A percentile compares a stretch with the other conserved stretches of the same genome.
phyloP scores from a whole-genome alignment of 1,140 invertebrate genomes.

The Magallana gigas region DNA sequence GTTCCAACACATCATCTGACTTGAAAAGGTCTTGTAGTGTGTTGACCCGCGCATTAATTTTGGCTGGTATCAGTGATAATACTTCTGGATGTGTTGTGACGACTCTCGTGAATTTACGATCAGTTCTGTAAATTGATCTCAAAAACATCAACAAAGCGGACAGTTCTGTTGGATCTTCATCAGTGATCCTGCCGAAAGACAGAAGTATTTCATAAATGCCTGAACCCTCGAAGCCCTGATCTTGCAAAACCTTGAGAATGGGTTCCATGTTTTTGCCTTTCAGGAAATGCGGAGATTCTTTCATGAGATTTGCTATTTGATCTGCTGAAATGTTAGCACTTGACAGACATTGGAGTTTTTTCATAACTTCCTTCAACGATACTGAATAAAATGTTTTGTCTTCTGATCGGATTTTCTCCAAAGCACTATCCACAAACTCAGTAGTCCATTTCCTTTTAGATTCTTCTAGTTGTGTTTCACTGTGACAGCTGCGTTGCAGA shows the following conservation, averaged over 20 bases:
- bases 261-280: constrained; percentile 10
- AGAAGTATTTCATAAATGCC: not conserved
- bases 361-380: not conserved
- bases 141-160: not conserved
- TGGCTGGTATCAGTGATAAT: not conserved
- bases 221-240: not conserved
- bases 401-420: constrained; percentile 1
- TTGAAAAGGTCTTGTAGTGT: constrained; percentile 61
- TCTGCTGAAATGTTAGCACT: not conserved
- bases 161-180: not conserved
- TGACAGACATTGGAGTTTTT: not conserved
- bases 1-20: constrained; percentile 53
- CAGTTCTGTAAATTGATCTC: not conserved
- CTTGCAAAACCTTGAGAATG: not conserved
- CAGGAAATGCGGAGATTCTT: constrained; percentile 9
- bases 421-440: not conserved
- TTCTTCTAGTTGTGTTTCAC: not conserved
- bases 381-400: constrained; percentile 36
- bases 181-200: not conserved
- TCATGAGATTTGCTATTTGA: not conserved
- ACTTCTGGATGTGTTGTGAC: not conserved
- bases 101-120: not conserved
- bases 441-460: not conserved
- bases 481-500: not conserved
- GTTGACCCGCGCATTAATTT: constrained; percentile 38